Base-by-base conservation (phyloP, 2,888 invertebrate genomes). In the Ceramica pisi region DNA sequence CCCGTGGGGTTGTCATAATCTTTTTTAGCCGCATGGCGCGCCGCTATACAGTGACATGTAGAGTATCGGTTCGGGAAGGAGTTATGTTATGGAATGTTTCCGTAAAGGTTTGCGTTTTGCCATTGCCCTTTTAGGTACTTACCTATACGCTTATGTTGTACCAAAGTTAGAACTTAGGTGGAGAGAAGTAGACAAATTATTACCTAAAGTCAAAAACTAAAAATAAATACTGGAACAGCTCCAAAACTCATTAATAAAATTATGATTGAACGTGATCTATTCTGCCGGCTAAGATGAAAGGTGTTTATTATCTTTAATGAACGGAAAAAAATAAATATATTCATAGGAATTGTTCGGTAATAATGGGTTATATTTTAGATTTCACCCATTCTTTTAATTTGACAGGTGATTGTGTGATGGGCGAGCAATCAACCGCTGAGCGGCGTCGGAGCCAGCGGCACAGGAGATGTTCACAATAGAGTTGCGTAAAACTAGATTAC, bases 401-500 rank as follows among this genome's bases (percentile, higher is more conserved):
- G 93, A 92, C 92, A 91, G 91, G 87, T 87, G 86, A 89, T 86
- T 79, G 82, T 80, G 74, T 83, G 81, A 83, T 84, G 79, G 83
- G 81, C 67, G 78, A 81, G 89, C 86, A 94, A 94, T 93, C 91
- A 90, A 85, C 88, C 83, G 83, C 82, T 84, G 84, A 84, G 82
- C 74, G 77, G 64, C 84, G 79, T 31, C 31, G 31, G 31, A 31
- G 67, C 21, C 41, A 26, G 65, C 66, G 57, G 64, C 59, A 74
- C 76, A 83, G 80, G 84, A 88, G 76, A 77, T 80, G 76, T 71
- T 72, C 87, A 94, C 94, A 94, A 94, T 93, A 90, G 87, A 71
- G 83, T 94, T 92, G 93, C 94, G 93, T 93, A 93, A 94, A 95
- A 95, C 94, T 95, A 95, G 95, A 95, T 93, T 94, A 92, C 86